These are phyloP conservation scores for Phlogophora meticulosa DNA, from an alignment of 2,888 invertebrate species.

Conservation along the genomic window DNA sequence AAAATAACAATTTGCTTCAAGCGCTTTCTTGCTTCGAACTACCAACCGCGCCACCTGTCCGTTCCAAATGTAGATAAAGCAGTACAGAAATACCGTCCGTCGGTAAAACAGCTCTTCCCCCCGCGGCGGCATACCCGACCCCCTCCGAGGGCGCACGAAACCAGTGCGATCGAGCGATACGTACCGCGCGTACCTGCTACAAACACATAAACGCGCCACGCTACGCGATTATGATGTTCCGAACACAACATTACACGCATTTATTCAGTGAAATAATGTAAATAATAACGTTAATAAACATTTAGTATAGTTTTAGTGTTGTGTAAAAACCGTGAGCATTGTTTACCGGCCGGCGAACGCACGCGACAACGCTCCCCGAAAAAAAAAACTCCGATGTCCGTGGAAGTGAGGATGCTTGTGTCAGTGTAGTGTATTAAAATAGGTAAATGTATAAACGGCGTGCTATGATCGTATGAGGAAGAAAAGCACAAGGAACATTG, in stretches of 20 bases:
- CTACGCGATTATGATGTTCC: conserved; percentile 85
- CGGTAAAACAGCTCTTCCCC: conserved; percentile 76
- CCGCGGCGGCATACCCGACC: conserved; percentile 73
- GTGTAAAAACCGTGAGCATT: conserved; percentile 88
- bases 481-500: conserved; percentile 90
- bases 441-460: conserved; percentile 90
- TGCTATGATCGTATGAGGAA: conserved; percentile 92
- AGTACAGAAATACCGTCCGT: conserved; percentile 63
- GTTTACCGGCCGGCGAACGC: conserved; percentile 93
- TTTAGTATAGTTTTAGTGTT: conserved; percentile 88
- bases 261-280: conserved; percentile 90
- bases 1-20: conserved; percentile 57
- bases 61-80: conserved; percentile 74
- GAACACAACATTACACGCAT: conserved; percentile 82
- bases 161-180: conserved; percentile 90
- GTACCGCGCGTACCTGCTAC: conserved; percentile 82
- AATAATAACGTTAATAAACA: conserved; percentile 91
- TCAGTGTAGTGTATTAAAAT: conserved; percentile 89
- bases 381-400: conserved; percentile 87
- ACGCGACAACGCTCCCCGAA: conserved; percentile 90
- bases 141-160: conserved; percentile 77
- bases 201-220: conserved; percentile 79
- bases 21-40: conserved; percentile 54
- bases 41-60: conserved; percentile 84
- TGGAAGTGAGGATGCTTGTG: conserved; percentile 86